Evolutionary conservation across 30 jellyfish, hydroid and myxozoan species (phyloP).

Genomic region (Aurelia aurita complex sp. Pacific): DNA sequence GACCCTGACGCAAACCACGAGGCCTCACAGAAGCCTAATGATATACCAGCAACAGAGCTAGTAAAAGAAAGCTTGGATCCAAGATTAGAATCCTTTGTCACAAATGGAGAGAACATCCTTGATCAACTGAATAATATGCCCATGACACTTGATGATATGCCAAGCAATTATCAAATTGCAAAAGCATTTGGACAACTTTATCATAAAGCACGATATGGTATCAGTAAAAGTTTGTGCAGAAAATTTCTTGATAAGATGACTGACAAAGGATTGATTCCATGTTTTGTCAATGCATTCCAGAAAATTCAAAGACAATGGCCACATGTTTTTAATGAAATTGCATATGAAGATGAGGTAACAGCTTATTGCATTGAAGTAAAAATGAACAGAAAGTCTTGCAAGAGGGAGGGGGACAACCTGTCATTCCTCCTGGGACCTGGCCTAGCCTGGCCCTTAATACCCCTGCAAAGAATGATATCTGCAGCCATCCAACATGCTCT

Average conservation of each 20-base stretch:
- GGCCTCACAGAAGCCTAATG: not conserved
- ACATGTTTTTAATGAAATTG: conserved; percentile 20
- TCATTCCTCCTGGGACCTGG: too few relatives aligned
- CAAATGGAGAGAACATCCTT: conserved; percentile 17
- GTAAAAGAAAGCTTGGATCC: conserved; percentile 4
- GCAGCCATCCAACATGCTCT: too few relatives aligned
- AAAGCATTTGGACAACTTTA: conserved; percentile 31
- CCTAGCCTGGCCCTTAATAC: too few relatives aligned
- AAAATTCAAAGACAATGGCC: conserved; percentile 47
- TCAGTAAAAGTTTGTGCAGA: conserved; percentile 33
- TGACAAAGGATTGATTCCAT: conserved; percentile 26
- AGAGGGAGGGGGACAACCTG: too few relatives aligned
- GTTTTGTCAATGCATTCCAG: conserved; percentile 34
- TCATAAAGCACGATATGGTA: conserved; percentile 46
- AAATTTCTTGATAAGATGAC: conserved; percentile 4
- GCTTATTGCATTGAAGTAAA: too few relatives aligned
- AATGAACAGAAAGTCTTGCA: too few relatives aligned
- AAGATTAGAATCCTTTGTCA: conserved; percentile 9
- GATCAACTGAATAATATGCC: conserved; percentile 40
- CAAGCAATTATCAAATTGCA: conserved; percentile 22
- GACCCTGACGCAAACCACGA: too few relatives aligned
- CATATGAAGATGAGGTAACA: conserved; percentile 38
- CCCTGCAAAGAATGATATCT: too few relatives aligned
- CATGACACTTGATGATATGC: conserved; percentile 35
- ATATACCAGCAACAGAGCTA: not conserved